Conservation (phyloP, 2,113 vertebrate species). For the Trogon melanurus region DNA sequence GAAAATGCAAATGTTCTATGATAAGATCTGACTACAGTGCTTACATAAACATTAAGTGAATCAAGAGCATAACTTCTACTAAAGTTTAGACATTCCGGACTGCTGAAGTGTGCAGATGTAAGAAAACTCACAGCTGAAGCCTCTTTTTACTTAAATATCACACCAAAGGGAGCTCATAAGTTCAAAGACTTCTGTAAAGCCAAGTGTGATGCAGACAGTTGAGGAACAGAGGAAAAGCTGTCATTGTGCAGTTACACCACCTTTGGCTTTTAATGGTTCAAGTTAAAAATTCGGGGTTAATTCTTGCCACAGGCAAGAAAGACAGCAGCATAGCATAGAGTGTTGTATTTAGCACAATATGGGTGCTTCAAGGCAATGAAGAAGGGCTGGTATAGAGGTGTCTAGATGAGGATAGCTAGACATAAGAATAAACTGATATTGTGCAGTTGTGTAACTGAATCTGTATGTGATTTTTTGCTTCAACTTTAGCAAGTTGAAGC, state of each 20-base stretch:
- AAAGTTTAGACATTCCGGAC: neutral
- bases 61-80: neutral
- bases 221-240: neutral
- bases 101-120: neutral
- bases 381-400: neutral
- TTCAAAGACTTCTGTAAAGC: neutral
- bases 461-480: neutral
- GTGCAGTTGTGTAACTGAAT: neutral
- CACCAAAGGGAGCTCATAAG: neutral
- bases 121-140: neutral
- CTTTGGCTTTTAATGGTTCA: neutral
- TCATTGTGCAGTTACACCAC: neutral
- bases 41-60: neutral
- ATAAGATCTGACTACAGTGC: neutral
- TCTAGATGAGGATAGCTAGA: neutral
- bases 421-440: neutral
- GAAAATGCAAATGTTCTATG: neutral
- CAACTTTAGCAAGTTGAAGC: neutral
- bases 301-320: neutral
- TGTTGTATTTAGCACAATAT: neutral
- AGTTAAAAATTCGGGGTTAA: conserved; percentile 15
- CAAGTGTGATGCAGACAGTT: neutral
- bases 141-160: neutral
- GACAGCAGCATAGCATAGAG: neutral
- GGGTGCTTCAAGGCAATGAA: neutral